Conservation (phyloP, 2,797 vertebrate genomes). For the Lates japonicus region DNA sequence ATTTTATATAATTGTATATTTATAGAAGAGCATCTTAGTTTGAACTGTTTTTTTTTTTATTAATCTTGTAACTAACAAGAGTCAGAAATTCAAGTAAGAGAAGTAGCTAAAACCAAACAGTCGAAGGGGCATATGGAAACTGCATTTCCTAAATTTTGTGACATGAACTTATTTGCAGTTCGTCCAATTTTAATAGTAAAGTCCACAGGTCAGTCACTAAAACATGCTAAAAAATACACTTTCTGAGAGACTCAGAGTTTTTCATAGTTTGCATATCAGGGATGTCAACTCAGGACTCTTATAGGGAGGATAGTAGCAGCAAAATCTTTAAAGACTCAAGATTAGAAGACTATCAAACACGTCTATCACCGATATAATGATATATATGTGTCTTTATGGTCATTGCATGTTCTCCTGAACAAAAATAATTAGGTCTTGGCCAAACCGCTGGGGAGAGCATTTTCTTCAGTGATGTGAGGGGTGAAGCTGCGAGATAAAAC, state of each 20-base stretch:
- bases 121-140: not conserved
- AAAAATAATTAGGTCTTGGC: not conserved
- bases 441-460: not conserved
- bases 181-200: not conserved
- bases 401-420: not conserved
- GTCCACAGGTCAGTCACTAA: not conserved
- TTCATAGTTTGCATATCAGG: not conserved
- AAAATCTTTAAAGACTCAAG: not conserved
- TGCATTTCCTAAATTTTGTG: not conserved
- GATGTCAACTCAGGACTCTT: not conserved
- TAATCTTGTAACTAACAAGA: not conserved
- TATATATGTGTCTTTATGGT: not conserved
- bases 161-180: not conserved
- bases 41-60: not conserved
- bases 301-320: not conserved
- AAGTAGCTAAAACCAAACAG: not conserved
- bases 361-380: not conserved
- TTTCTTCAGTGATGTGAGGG: not conserved
- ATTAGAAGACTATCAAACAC: not conserved
- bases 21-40: not conserved
- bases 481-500: conserved; percentile 30
- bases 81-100: not conserved
- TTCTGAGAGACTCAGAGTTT: not conserved
- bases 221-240: not conserved
- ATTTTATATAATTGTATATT: too few species aligned